Evolutionary conservation across 2,797 vertebrate genomes (phyloP).

Genomic region (Atherinosoma microstoma): DNA sequence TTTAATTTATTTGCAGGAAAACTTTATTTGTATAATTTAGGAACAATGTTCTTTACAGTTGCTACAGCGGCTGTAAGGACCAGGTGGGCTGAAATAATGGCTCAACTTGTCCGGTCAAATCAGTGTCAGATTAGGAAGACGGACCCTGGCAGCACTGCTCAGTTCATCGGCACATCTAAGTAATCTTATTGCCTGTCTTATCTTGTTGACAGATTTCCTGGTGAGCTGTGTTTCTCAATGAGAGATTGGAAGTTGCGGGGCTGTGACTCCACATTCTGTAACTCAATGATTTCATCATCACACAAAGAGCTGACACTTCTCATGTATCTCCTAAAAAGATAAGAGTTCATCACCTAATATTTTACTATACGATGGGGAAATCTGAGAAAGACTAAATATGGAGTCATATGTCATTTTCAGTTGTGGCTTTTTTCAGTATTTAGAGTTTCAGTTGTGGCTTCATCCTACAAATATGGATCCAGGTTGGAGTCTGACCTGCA

Average conservation of each 20-base stretch:
- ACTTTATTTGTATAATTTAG: constrained; percentile 40
- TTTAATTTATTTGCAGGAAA: no score
- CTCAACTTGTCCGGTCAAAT: constrained; percentile 57
- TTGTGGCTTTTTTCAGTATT: no score
- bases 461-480: neutral
- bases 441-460: neutral
- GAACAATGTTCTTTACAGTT: constrained; percentile 29
- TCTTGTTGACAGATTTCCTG: constrained; percentile 16
- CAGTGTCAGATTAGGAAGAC: constrained; percentile 30
- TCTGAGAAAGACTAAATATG: constrained; percentile 18
- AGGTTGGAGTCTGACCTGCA: neutral
- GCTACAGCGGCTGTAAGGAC: constrained; percentile 6
- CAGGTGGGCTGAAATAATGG: constrained; percentile 18
- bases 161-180: constrained; percentile 51
- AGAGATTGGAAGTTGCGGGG: constrained; percentile 29
- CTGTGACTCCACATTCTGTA: constrained; percentile 14
- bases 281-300: neutral
- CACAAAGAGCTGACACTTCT: neutral
- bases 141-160: constrained; percentile 45
- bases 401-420: neutral
- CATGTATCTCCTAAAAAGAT: neutral
- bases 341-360: constrained; percentile 6
- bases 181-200: constrained; percentile 52
- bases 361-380: constrained; percentile 14
- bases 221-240: constrained; percentile 17